Conservation (phyloP, 2,888 invertebrate genomes). For the Ceratothoa steindachneri region DNA sequence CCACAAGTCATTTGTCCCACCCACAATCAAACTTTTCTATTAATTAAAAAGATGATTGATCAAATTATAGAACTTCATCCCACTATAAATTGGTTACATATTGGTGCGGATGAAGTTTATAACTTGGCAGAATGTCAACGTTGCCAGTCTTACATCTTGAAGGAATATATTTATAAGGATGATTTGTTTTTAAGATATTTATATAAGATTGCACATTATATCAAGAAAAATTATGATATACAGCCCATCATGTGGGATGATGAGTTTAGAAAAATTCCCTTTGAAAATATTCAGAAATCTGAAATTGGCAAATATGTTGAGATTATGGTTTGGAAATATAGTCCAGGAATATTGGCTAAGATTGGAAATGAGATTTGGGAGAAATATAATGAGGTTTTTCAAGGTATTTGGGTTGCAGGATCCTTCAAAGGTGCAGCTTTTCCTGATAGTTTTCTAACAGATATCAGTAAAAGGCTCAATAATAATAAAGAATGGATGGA, state of each 20-base stretch:
- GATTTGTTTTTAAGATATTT: slow-evolving; percentile 63
- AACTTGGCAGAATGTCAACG: slow-evolving; percentile 46
- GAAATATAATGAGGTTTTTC: slow-evolving; percentile 63
- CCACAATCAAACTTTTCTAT: slow-evolving; percentile 52
- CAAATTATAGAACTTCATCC: slow-evolving; percentile 52
- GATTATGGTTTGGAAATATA: slow-evolving; percentile 77
- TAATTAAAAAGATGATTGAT: slow-evolving; percentile 52
- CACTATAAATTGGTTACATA: slow-evolving; percentile 54
- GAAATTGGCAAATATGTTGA: slow-evolving; percentile 66
- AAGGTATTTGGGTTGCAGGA: slow-evolving; percentile 68
- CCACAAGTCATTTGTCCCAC: slow-evolving; percentile 62
- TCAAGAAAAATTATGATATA: slow-evolving; percentile 59
- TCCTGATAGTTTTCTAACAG: slow-evolving; percentile 65
- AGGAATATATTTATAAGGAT: slow-evolving; percentile 57
- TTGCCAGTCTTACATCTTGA: slow-evolving; percentile 53
- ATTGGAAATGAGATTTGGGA: slow-evolving; percentile 52
- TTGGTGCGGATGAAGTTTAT: slow-evolving; percentile 55
- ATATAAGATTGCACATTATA: slow-evolving; percentile 60
- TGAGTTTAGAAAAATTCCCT: slow-evolving; percentile 66
- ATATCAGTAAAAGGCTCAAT: slow-evolving; percentile 69
- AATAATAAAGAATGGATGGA: slow-evolving; percentile 65
- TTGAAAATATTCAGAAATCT: slow-evolving; percentile 60
- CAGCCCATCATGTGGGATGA: slow-evolving; percentile 74
- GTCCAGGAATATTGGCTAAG: slow-evolving; percentile 52
- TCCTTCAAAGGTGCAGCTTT: slow-evolving; percentile 76